A percentile compares a stretch with the other conserved stretches of the same genome.
Evolutionary conservation across 1,140 invertebrate species (phyloP).

Genomic region (Listronotus oregonensis): DNA sequence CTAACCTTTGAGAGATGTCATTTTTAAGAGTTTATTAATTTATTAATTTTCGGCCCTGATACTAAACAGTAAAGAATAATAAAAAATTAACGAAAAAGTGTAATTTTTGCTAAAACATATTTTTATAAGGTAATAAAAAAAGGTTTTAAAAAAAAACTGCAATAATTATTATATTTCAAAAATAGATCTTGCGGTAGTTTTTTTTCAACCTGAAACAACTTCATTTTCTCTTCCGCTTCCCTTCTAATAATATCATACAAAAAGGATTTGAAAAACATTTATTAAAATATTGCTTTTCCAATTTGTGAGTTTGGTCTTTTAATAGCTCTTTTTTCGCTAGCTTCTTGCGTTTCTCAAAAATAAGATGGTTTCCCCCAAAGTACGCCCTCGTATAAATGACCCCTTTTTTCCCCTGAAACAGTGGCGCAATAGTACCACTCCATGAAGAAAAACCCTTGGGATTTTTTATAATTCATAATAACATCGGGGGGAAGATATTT

Average conservation of each 20-base stretch:
- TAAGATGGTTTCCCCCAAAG: constrained; percentile 50
- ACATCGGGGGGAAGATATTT: constrained; percentile 40
- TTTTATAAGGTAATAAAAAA: too few relatives aligned
- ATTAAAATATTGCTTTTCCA: constrained; percentile 58
- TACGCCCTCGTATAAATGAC: constrained; percentile 46
- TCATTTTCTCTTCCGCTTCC: not conserved
- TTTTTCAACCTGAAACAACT: not conserved
- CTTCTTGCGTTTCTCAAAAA: constrained; percentile 59
- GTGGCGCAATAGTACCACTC: constrained; percentile 63
- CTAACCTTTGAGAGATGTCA: too few relatives aligned
- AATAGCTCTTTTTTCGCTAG: constrained; percentile 60
- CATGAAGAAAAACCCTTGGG: constrained; percentile 64
- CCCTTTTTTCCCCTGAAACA: constrained; percentile 61
- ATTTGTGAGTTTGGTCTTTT: constrained; percentile 62
- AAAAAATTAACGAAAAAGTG: too few relatives aligned
- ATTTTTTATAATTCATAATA: constrained; percentile 60
- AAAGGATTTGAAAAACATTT: constrained; percentile 23
- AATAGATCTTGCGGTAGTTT: too few relatives aligned
- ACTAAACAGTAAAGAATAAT: too few relatives aligned
- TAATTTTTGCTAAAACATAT: too few relatives aligned
- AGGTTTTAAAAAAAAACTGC: too few relatives aligned
- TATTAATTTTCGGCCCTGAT: too few relatives aligned
- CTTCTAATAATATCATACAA: not conserved
- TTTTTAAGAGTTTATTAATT: too few relatives aligned
- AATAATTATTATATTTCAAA: too few relatives aligned